Evolutionary conservation across 2,888 invertebrate genomes (phyloP).

Genomic region (Erpobdella octoculata): DNA sequence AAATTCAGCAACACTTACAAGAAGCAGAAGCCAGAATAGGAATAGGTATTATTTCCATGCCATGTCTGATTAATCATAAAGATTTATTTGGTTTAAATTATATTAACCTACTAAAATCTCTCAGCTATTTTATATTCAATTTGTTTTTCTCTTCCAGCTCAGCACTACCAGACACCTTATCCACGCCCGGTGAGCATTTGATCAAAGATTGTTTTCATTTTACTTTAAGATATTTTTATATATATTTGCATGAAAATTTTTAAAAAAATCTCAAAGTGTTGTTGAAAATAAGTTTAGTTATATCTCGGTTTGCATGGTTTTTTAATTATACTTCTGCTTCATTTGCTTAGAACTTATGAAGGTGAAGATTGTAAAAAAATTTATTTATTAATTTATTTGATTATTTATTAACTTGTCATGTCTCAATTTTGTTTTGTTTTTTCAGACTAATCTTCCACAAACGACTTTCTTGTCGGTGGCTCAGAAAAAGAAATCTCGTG

Average conservation of each 20-base stretch:
- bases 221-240: slow-evolving; percentile 3
- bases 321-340: neutral
- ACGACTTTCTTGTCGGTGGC: neutral
- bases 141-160: neutral
- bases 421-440: neutral
- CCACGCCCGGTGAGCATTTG: slow-evolving; percentile 20
- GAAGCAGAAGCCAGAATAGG: slow-evolving; percentile 26
- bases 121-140: neutral
- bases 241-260: too few relatives aligned
- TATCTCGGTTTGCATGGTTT: neutral
- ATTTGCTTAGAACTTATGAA: neutral
- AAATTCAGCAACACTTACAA: slow-evolving; percentile 2
- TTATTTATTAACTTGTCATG: neutral
- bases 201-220: too few relatives aligned
- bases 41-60: neutral
- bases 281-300: too few relatives aligned
- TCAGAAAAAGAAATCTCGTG: neutral
- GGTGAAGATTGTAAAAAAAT: neutral
- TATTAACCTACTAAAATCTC: neutral
- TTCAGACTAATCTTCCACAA: slow-evolving; percentile 12
- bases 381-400: neutral
- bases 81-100: neutral
- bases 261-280: too few relatives aligned
- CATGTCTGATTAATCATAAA: neutral
- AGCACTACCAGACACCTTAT: slow-evolving; percentile 16